Evolutionary conservation across 2,113 vertebrate species (phyloP).

Genomic region (Balaeniceps rex): DNA sequence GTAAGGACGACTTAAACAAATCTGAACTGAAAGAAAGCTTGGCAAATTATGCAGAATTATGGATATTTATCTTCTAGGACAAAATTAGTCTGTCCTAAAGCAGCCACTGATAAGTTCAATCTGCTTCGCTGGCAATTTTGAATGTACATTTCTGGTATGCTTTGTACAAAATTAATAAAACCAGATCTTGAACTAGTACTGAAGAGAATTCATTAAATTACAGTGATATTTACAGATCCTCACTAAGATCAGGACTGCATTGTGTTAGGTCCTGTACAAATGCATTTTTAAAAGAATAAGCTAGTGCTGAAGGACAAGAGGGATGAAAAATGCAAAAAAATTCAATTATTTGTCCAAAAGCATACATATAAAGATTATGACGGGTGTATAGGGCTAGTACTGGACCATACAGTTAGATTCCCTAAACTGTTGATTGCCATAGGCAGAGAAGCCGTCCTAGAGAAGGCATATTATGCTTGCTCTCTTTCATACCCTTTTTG

Average conservation of each 20-base stretch:
- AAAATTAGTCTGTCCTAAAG: background rate
- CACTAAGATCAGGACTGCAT: background rate
- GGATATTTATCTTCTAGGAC: background rate
- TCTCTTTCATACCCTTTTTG: background rate
- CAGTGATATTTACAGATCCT: background rate
- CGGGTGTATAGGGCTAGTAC: background rate
- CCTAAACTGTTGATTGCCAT: background rate
- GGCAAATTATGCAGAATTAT: background rate
- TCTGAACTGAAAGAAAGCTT: background rate
- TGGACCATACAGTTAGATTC: background rate
- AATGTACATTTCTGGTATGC: background rate
- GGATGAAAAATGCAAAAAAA: background rate
- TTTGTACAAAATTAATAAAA: background rate
- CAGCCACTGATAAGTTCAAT: background rate
- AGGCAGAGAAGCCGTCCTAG: background rate
- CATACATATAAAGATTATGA: background rate
- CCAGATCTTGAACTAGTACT: background rate
- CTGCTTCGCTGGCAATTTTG: background rate
- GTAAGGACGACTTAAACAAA: background rate
- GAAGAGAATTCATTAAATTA: background rate
- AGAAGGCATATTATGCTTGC: background rate
- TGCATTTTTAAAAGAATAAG: background rate
- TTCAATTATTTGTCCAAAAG: background rate
- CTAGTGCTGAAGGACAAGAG: background rate
- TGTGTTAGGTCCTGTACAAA: background rate